Conservation (phyloP, 2,113 vertebrate species). For the Malurus alboscapulatus region DNA sequence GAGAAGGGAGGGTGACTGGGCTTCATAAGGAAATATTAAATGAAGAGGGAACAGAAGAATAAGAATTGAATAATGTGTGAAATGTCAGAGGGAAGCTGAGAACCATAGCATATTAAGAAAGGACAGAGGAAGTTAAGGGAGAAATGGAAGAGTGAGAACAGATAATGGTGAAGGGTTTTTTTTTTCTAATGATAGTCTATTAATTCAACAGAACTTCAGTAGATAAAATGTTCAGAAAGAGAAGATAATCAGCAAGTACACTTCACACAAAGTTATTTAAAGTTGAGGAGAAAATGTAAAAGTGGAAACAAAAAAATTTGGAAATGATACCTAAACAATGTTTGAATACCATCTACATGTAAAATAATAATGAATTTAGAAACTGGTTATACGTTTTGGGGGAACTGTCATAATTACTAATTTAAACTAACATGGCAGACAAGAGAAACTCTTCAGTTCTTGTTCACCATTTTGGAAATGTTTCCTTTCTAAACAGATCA, state of each 20-base stretch:
- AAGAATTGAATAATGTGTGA: neutral
- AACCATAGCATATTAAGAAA: neutral
- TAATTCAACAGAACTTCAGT: neutral
- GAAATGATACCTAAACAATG: neutral
- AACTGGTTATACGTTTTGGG: neutral
- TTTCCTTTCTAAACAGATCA: constrained; percentile 28
- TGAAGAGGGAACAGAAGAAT: neutral
- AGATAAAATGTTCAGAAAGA: neutral
- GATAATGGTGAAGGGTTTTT: neutral
- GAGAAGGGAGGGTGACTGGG: neutral
- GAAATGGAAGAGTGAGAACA: neutral
- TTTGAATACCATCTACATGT: neutral
- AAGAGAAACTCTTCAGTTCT: neutral
- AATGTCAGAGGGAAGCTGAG: neutral
- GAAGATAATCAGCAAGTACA: neutral
- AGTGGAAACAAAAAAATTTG: neutral
- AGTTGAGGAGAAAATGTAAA: neutral
- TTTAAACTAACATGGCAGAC: neutral
- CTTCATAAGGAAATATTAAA: constrained; percentile 5
- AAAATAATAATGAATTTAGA: neutral
- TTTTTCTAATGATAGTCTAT: neutral
- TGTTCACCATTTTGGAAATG: neutral
- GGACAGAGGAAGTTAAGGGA: neutral
- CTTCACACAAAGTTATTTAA: neutral
- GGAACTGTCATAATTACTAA: neutral